These are phyloP conservation scores for Ceuthmochares aereus DNA, from an alignment of 2,113 vertebrate genomes.

Conservation along the genomic window DNA sequence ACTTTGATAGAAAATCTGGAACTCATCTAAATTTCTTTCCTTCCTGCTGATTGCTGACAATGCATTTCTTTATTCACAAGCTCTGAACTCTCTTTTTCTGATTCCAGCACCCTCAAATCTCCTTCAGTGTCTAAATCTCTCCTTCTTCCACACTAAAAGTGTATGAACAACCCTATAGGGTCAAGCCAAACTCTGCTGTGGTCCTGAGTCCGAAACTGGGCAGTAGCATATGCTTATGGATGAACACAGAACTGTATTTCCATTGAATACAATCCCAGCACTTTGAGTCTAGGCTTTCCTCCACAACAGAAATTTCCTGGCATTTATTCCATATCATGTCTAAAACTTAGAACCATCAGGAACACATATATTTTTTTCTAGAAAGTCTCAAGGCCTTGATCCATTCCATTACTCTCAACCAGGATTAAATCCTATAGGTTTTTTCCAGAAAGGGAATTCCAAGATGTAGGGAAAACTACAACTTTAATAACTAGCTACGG, in stretches of 20 bases:
- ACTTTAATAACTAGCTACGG: not conserved
- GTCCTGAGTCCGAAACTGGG: not conserved
- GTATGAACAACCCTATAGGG: not conserved
- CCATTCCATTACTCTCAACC: not conserved
- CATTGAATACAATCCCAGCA: not conserved
- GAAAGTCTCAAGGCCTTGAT: not conserved
- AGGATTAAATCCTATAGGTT: not conserved
- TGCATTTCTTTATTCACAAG: not conserved
- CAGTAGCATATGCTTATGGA: not conserved
- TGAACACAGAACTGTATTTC: not conserved
- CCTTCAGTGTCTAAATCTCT: not conserved
- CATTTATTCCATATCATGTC: not conserved
- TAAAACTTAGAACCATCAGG: not conserved
- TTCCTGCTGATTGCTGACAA: not conserved
- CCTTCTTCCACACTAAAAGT: not conserved
- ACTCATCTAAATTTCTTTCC: not conserved
- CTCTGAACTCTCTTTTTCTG: not conserved
- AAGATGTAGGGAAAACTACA: not conserved
- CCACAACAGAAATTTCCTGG: not conserved
- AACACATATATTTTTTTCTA: not conserved
- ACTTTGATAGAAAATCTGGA: not conserved
- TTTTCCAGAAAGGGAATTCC: not conserved
- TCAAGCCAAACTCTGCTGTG: rapidly evolving
- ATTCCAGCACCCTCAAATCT: not conserved
- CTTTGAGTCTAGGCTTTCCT: not conserved